These are phyloP conservation scores for Oscheius sp. DNA, from an alignment of 2,888 invertebrate genomes.

Conservation along the genomic window DNA sequence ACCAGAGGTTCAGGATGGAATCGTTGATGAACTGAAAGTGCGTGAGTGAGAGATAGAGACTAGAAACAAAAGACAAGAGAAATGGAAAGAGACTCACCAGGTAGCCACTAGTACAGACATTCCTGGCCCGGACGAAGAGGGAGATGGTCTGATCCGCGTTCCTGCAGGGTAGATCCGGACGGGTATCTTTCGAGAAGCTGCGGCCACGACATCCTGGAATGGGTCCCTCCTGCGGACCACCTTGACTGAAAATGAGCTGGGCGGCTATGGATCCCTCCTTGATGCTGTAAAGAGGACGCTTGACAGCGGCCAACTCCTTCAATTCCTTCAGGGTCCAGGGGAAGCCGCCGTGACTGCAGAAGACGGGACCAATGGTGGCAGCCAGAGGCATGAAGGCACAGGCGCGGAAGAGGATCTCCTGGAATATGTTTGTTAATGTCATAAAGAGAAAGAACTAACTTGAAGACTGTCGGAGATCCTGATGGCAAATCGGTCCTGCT, in stretches of 20 bases:
- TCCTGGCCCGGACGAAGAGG: conserved; percentile 11
- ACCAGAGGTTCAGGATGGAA: conserved; percentile 17
- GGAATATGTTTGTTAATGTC: neutral
- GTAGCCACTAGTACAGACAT: neutral
- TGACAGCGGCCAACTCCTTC: neutral
- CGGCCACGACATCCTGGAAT: conserved; percentile 15
- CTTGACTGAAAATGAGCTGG: conserved; percentile 25
- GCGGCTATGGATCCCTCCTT: conserved; percentile 3
- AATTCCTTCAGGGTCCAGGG: neutral
- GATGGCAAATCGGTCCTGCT: neutral
- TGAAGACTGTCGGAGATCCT: conserved; percentile 2
- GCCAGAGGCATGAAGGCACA: conserved; percentile 25
- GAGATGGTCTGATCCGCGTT: neutral
- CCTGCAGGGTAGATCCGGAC: neutral
- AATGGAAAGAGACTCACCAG: neutral
- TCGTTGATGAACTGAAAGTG: conserved; percentile 6
- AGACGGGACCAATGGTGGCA: conserved; percentile 7
- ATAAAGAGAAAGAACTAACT: too few relatives aligned
- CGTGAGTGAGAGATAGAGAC: neutral
- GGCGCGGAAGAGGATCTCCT: conserved; percentile 7
- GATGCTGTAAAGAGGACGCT: neutral
- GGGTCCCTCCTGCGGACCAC: neutral
- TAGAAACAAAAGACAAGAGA: neutral
- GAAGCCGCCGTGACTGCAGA: conserved; percentile 28
- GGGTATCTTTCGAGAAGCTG: neutral